Base-by-base conservation (phyloP, 64 coral and sea anemone species). In the Actinia equina region DNA sequence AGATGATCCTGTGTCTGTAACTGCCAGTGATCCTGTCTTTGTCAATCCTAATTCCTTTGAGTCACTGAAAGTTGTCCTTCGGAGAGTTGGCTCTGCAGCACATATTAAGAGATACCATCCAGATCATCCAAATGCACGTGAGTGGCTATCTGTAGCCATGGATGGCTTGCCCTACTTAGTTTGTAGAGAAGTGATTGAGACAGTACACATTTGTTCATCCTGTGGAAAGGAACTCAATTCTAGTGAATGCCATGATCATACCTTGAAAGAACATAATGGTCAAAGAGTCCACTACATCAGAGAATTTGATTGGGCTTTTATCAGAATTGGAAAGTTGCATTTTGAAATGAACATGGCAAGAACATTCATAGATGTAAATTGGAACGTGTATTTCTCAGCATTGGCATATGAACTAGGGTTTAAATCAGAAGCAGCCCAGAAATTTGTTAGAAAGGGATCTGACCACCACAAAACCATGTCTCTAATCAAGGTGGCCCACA, bases 361-460 rank as follows among this genome's bases (percentile, higher is more conserved):
- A n/a, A 63, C 53, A 9, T 82, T 91, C 43, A 44, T 82, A 2
- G 57, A n/a, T 14, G 59, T 80, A 14, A 80, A 91, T 74, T 86
- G 89, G 89, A 55, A 91, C 11, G 85, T 91, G 27, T 86, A 49
- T 71, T 43, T 91, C 44, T 91, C 74, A 43, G 23, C 85, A 26
- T 84, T 92, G 45, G 90, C 90, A 57, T 59, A 78, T 82, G 90
- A 92, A 80, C 45, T 92, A 18, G 90, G 90, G 17, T 92, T 87
- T 87, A 76, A 27, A 56, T 80, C 70, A 60, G 84, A 87, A 43
- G 49, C 53, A 80, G 90, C 90, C 44, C 84, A 92, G 84, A 92
- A 92, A 56, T 92, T 58, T 92, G 84, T 69, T 3, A 86, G 79
- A 59, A 86, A 57, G 12, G 60, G 84, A 20, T 86, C 83, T 3